Percentiles rank a stretch among this genome's conserved stretches.
These are phyloP conservation scores for Nomada ferruginata DNA, from an alignment of 2,888 invertebrate species.

Conservation along the genomic window DNA sequence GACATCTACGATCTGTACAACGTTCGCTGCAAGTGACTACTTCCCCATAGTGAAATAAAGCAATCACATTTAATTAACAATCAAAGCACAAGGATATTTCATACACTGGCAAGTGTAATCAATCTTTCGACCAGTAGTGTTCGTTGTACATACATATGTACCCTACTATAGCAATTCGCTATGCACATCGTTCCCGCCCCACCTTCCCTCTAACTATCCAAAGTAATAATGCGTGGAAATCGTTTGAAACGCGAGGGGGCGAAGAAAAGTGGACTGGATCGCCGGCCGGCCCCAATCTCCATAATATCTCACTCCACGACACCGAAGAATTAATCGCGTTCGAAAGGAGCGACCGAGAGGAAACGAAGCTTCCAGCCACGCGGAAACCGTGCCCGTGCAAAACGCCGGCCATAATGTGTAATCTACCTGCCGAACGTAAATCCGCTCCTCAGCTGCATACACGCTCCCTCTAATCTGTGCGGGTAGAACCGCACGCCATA, in stretches of 20 bases:
- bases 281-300: not conserved
- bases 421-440: slow-evolving; percentile 72
- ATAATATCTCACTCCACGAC: slow-evolving; percentile 34
- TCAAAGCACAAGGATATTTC: no score
- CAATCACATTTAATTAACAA: no score
- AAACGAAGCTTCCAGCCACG: slow-evolving; percentile 12
- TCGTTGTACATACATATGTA: no score
- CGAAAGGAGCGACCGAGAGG: slow-evolving; percentile 24
- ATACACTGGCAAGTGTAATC: no score
- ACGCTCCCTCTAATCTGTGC: slow-evolving; percentile 63
- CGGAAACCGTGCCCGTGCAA: slow-evolving; percentile 47
- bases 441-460: slow-evolving; percentile 64
- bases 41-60: no score
- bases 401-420: slow-evolving; percentile 64
- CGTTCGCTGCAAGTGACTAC: no score
- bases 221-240: slow-evolving; percentile 1
- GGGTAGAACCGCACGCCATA: slow-evolving; percentile 63
- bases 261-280: not conserved
- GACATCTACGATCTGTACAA: no score
- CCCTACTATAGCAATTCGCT: no score
- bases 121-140: no score
- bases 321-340: slow-evolving; percentile 39
- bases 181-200: no score
- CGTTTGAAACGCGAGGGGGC: not conserved
- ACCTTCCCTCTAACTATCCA: no score